Base-by-base conservation (phyloP, 2,888 invertebrate genomes). In the Ochropleura leucogaster region DNA sequence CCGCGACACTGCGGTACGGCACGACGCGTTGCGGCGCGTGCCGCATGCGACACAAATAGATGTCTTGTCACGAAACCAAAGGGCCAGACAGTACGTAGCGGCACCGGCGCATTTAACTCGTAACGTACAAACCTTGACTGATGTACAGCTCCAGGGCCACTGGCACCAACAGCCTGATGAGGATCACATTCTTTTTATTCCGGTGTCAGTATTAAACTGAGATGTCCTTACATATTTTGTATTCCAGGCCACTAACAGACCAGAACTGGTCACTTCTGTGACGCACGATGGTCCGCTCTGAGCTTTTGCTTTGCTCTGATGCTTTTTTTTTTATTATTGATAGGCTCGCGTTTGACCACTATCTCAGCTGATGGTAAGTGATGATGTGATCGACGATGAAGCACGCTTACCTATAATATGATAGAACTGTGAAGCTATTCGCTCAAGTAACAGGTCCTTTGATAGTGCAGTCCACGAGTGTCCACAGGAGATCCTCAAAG, bases 31-130 rank as follows among this genome's bases (percentile, higher is more conserved):
- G 60, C 16, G 62, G 40, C 42, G 46, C 63, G 40, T 20, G 46
- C 20, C 10, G 14, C 72, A 20, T 20, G 44, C 63, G 60, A 78
- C 49, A 51, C 20, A 68, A 68, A 79, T 83, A 80, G 62, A 83
- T n/a, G 62, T 80, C 14, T 59, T 62, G 60, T 80, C 65, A 49
- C 53, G 30, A 59, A 44, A 53, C 40, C 30, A 63, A 60, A 65
- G 53, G 77, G 40, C 42, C 20, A 40, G 18, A 30, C 20, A 16
- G 46, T n/a, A 3, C 6, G 55, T 20, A 20, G 14, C 18, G 10
- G 42, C n/a, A 12, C 18, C 42, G 62, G 40, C n/a, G 12, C 44
- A 14, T 67, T 62, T 51, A 49, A 47, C 68, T 14, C 40, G 12
- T 12, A 16, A 8, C 18, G 42, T 20, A 16, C 20, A 53, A 40